A percentile compares a stretch with the other conserved stretches of the same genome.
Evolutionary conservation across 2,113 vertebrate species (phyloP).

Genomic region (Eupsittula cactorum): DNA sequence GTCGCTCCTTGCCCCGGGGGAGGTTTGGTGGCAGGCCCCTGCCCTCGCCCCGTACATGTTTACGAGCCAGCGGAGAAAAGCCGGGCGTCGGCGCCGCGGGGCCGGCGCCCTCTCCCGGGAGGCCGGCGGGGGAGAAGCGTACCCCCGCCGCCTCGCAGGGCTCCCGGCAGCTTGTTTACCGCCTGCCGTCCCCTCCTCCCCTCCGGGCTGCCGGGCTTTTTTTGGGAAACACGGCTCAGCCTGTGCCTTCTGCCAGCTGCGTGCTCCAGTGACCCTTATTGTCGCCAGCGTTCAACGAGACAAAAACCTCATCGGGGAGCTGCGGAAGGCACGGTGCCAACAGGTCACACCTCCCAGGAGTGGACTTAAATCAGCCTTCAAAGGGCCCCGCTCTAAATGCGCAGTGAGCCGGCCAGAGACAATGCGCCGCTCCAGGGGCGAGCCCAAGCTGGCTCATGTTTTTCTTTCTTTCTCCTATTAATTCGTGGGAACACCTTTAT

Average conservation of each 20-base stretch:
- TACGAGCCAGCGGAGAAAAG: neutral
- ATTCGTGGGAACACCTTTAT: constrained; percentile 27
- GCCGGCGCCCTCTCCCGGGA: constrained; percentile 69
- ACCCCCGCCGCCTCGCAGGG: neutral
- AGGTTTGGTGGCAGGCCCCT: neutral
- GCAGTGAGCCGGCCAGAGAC: neutral
- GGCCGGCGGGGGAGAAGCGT: neutral
- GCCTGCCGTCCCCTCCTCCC: constrained; percentile 15
- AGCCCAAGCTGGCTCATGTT: neutral
- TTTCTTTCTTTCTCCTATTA: constrained; percentile 24
- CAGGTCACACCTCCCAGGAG: neutral
- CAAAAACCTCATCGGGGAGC: neutral
- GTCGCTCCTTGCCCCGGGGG: neutral
- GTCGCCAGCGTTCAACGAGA: neutral
- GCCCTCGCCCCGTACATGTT: neutral
- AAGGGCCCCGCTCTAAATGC: neutral
- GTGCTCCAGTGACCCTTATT: neutral
- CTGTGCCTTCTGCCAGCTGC: neutral
- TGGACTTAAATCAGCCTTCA: neutral
- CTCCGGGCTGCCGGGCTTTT: neutral
- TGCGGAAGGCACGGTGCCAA: neutral
- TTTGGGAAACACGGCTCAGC: neutral
- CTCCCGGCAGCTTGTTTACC: constrained; percentile 22
- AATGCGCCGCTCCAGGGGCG: neutral
- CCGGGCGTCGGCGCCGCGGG: neutral